Evolutionary conservation across 2,888 invertebrate genomes (phyloP), one percentile per base, ranked within the genome.

Genomic region (Celastrina argiolus): DNA sequence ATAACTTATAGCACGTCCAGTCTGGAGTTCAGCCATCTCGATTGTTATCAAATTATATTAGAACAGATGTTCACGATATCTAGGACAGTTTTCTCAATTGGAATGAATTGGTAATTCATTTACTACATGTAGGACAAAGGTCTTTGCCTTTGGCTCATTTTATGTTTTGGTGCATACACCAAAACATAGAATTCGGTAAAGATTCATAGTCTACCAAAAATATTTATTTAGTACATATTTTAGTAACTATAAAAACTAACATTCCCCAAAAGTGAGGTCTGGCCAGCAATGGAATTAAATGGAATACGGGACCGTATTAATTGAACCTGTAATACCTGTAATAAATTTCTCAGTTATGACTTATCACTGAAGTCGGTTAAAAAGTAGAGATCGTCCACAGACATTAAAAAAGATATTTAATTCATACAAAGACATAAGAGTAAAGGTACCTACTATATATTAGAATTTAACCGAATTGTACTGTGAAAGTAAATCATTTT

Each of bases 401-500:
- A 7, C 7, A 31, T 31, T 31, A 28, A 31, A 64, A 45, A 7
- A 10, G 26, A 34, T 56, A 31, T n/a, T n/a, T 7, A 41, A 63
- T 63, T 22, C 45, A 64, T 51, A 26, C 34, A 45, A 51, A 34
- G 10, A n/a, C 3, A 56, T 36, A 22, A 4, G 14, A 56, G 18
- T 4, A 22, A 7, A 6, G 42, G n/a, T 6, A 2, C 45, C 31
- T 16, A 16, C 42, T 16, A 58, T 58, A n/a, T 58, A 64, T 64
- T 28, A 64, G 51, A 64, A 64, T 39, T 56, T 39, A 65, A 56
- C 56, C 65, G 28, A 58, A 65, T 56, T 56, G 56, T 65, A 10
- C 58, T 26, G 42, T 58, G 42, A 59, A 59, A 42, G 59, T 66
- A 61, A 66, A 66, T 66, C 66, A 66, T 31, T 28, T 31, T 59